A percentile compares a stretch with the other conserved stretches of the same genome.
These are phyloP conservation scores for Dryoscopus gambensis DNA, from an alignment of 2,113 vertebrate species.

Conservation along the genomic window DNA sequence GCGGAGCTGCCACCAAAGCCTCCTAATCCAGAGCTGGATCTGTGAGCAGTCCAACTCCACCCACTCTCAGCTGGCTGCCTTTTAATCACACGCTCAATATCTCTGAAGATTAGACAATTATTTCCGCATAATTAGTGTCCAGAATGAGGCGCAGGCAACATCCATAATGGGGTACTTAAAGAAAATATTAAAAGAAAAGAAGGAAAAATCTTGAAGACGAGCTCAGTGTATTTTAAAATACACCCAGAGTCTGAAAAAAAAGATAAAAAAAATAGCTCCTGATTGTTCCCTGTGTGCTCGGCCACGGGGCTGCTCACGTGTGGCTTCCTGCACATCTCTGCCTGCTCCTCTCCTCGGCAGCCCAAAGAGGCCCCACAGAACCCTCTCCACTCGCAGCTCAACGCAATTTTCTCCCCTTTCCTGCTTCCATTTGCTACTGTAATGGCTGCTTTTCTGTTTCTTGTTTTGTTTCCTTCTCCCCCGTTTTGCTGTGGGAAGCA, in stretches of 20 bases:
- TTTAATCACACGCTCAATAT: slow-evolving; percentile 55
- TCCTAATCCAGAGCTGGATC: background rate
- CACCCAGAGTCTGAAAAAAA: background rate
- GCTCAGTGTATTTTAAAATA: background rate
- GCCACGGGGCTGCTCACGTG: background rate
- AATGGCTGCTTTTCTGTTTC: background rate
- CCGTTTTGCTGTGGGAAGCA: background rate
- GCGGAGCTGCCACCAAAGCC: background rate
- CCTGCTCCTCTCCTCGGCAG: background rate
- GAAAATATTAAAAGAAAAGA: background rate
- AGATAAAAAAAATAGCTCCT: background rate
- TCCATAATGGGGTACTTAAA: background rate
- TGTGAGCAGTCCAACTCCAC: background rate
- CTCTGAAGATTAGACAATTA: slow-evolving; percentile 48
- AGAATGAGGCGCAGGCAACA: slow-evolving; percentile 34
- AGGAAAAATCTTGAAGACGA: background rate
- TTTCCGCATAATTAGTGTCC: slow-evolving; percentile 46
- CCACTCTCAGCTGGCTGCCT: slow-evolving; percentile 30
- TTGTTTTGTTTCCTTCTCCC: background rate
- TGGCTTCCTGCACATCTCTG: background rate
- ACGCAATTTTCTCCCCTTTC: background rate
- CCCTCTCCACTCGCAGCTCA: background rate
- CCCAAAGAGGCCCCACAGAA: background rate
- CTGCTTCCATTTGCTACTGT: background rate
- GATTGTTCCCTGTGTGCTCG: background rate